Percentiles rank a stretch among this genome's conserved stretches.
Evolutionary conservation across 2,797 vertebrate genomes (phyloP).

Genomic region (Amniataba percoides): DNA sequence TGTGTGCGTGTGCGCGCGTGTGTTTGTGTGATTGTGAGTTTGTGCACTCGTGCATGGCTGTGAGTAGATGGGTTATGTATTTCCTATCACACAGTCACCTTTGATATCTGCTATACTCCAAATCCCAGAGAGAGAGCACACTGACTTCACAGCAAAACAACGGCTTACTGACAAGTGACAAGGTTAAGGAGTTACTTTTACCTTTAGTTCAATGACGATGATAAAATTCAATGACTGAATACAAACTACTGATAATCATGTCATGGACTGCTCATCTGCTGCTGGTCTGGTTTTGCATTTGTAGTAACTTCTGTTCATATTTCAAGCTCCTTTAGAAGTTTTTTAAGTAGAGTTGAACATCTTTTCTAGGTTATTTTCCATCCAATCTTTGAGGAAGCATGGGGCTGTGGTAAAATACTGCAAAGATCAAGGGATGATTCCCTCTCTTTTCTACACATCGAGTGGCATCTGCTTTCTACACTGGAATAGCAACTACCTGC

Average conservation of each 20-base stretch:
- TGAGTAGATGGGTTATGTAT: slow-evolving; percentile 23
- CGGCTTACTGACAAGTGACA: slow-evolving; percentile 20
- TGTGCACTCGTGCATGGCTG: slow-evolving; percentile 3
- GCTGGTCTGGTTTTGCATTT: background rate
- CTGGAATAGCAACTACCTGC: background rate
- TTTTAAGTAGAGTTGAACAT: background rate
- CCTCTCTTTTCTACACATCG: background rate
- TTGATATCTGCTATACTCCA: slow-evolving; percentile 41
- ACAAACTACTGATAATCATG: slow-evolving; percentile 15
- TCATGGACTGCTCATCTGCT: slow-evolving; percentile 8
- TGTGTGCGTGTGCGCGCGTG: slow-evolving; percentile 7
- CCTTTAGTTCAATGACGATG: slow-evolving; percentile 30
- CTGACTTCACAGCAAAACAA: slow-evolving; percentile 20
- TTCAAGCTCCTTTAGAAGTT: background rate
- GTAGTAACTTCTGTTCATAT: background rate
- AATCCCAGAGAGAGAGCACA: slow-evolving; percentile 32
- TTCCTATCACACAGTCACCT: slow-evolving; percentile 24
- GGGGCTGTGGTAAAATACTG: background rate
- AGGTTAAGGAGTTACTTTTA: slow-evolving; percentile 29
- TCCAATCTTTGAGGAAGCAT: background rate
- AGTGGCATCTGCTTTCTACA: background rate
- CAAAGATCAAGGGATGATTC: background rate
- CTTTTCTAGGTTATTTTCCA: background rate
- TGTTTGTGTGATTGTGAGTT: slow-evolving; percentile 10
- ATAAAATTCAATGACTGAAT: slow-evolving; percentile 41